A percentile compares a stretch with the other conserved stretches of the same genome.
Conservation (phyloP, 2,888 invertebrate species). For the Alloplasta piceator region DNA sequence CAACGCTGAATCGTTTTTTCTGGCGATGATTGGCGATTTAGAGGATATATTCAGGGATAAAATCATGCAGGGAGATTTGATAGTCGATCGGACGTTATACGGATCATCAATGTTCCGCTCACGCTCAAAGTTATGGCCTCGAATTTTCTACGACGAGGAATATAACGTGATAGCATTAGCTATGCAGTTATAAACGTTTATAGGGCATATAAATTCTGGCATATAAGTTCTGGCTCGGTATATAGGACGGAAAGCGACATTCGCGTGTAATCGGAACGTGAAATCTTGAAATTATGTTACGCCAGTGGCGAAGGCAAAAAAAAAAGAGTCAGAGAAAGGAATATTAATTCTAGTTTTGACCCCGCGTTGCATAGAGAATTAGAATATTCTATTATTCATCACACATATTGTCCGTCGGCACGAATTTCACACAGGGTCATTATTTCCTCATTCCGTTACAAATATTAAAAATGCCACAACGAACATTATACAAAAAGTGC, state of each 20-base stretch:
- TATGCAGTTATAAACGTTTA: slow-evolving; percentile 5
- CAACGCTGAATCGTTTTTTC: background rate
- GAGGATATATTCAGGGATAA: background rate
- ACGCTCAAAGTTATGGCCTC: slow-evolving; percentile 24
- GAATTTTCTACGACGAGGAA: slow-evolving; percentile 34
- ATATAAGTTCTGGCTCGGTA: too few species aligned
- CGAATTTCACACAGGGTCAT: slow-evolving; percentile 8
- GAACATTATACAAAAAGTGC: too few species aligned
- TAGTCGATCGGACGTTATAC: slow-evolving; percentile 7
- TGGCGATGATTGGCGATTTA: too few species aligned
- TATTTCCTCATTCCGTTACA: background rate
- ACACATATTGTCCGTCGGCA: background rate
- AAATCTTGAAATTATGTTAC: slow-evolving; percentile 54
- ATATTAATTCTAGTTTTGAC: slow-evolving; percentile 40
- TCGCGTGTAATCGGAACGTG: slow-evolving; percentile 52
- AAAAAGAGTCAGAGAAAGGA: slow-evolving; percentile 2
- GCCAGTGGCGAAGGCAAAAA: background rate
- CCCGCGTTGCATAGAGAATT: slow-evolving; percentile 36
- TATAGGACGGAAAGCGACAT: slow-evolving; percentile 26
- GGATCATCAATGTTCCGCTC: slow-evolving; percentile 56
- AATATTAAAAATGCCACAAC: too few species aligned
- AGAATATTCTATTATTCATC: slow-evolving; percentile 58
- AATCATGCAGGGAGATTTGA: background rate
- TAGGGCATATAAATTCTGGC: background rate
- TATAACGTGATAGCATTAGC: slow-evolving; percentile 24